Evolutionary conservation across 2,113 vertebrate species (phyloP).

Genomic region (Ardeotis arabs): DNA sequence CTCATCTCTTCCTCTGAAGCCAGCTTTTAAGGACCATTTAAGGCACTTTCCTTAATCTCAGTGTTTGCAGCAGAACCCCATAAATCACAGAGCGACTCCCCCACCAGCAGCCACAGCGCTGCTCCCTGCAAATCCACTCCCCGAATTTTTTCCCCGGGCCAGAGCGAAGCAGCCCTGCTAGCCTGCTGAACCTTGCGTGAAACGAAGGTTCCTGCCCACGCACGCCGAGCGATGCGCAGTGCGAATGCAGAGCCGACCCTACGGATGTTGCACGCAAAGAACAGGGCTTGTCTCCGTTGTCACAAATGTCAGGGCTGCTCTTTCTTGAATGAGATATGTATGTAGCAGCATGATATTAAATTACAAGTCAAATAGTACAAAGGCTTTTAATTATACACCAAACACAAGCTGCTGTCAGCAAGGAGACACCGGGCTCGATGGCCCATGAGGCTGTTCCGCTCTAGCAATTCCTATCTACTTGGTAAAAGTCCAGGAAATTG

Average conservation of each 20-base stretch:
- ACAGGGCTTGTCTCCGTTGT: neutral
- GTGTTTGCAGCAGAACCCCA: neutral
- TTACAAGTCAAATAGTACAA: constrained; percentile 66
- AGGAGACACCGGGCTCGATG: constrained; percentile 71
- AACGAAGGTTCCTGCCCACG: neutral
- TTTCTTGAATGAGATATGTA: constrained; percentile 13
- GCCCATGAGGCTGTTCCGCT: constrained; percentile 76
- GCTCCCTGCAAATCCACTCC: neutral
- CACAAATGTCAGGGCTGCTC: neutral
- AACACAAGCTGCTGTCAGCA: constrained; percentile 65
- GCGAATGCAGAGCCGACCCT: fast-evolving
- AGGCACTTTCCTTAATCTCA: neutral
- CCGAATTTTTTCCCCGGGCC: fast-evolving
- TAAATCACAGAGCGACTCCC: constrained; percentile 10
- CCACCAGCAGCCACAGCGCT: fast-evolving
- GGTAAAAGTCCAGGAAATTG: constrained; percentile 78
- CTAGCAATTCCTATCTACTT: constrained; percentile 75
- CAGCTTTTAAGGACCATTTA: constrained; percentile 31
- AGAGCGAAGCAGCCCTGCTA: fast-evolving
- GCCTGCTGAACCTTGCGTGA: fast-evolving
- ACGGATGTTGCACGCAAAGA: fast-evolving
- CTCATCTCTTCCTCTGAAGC: constrained; percentile 1
- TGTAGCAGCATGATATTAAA: constrained; percentile 27
- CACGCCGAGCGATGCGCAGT: fast-evolving
- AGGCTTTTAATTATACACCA: constrained; percentile 60